Conservation (phyloP, 2,888 invertebrate species). For the Xylota sylvarum region DNA sequence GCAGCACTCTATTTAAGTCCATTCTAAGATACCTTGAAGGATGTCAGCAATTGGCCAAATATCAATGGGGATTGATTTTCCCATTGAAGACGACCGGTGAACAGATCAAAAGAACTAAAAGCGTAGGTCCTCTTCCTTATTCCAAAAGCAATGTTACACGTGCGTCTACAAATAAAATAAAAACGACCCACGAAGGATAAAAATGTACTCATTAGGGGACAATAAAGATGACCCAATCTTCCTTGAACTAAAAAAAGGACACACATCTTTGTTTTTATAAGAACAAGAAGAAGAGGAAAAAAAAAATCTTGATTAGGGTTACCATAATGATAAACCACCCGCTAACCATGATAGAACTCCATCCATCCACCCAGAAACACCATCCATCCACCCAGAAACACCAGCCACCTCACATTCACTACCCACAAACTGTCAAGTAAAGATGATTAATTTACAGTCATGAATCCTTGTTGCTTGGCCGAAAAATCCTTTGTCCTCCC, state of each 20-base stretch:
- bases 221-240: background rate
- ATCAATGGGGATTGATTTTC: conserved; percentile 1
- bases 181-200: background rate
- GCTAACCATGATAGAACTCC: background rate
- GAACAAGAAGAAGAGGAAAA: background rate
- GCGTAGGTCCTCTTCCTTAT: background rate
- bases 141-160: background rate
- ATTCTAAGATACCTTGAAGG: background rate
- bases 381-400: background rate
- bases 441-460: conserved; percentile 48
- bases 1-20: background rate
- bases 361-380: conserved; percentile 2
- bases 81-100: background rate
- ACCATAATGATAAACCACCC: conserved; percentile 9
- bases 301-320: conserved; percentile 50
- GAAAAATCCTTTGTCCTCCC: background rate
- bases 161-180: conserved; percentile 1
- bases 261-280: background rate
- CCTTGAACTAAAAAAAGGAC: background rate
- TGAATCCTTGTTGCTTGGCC: conserved; percentile 1
- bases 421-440: conserved; percentile 47
- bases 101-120: conserved; percentile 8
- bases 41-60: background rate
- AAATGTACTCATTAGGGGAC: conserved; percentile 8
- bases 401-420: background rate